A percentile compares a stretch with the other conserved stretches of the same genome.
phyloP scores from a whole-genome alignment of 2,888 invertebrate genomes.

The Leuctra nigra region DNA sequence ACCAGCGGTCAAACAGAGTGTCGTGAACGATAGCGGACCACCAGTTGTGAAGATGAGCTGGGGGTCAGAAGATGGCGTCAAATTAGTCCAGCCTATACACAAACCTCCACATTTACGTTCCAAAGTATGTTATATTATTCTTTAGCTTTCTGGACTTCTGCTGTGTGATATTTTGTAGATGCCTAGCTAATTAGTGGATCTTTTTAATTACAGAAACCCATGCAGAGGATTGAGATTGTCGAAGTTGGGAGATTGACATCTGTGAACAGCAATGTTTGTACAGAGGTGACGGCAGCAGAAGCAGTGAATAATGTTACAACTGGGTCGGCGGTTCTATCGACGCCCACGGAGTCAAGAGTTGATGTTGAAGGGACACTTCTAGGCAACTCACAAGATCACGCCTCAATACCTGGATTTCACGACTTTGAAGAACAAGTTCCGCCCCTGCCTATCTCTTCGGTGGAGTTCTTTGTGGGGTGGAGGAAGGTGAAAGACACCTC shows the following conservation, averaged over 20 bases:
- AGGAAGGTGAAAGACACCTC: conserved; percentile 46
- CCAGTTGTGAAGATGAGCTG: not conserved
- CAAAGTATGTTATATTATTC: conserved; percentile 47
- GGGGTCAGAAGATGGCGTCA: not conserved
- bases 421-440: conserved; percentile 35
- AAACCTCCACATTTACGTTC: conserved; percentile 60
- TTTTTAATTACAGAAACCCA: conserved; percentile 44
- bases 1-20: not conserved
- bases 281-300: no score
- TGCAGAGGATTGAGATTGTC: conserved; percentile 47
- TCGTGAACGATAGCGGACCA: not conserved
- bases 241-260: conserved; percentile 39
- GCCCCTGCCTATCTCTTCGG: conserved; percentile 51
- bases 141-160: no score
- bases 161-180: conserved; percentile 17
- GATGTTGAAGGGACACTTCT: no score
- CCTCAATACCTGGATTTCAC: no score
- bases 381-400: no score
- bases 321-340: no score
- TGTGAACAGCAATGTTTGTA: no score
- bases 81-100: conserved; percentile 44
- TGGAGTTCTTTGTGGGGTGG: conserved; percentile 61
- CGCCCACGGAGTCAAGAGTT: no score
- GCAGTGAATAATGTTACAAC: no score
- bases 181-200: conserved; percentile 11